Base-by-base conservation (phyloP, 2,797 vertebrate species). In the Kryptolebias ocellatus region DNA sequence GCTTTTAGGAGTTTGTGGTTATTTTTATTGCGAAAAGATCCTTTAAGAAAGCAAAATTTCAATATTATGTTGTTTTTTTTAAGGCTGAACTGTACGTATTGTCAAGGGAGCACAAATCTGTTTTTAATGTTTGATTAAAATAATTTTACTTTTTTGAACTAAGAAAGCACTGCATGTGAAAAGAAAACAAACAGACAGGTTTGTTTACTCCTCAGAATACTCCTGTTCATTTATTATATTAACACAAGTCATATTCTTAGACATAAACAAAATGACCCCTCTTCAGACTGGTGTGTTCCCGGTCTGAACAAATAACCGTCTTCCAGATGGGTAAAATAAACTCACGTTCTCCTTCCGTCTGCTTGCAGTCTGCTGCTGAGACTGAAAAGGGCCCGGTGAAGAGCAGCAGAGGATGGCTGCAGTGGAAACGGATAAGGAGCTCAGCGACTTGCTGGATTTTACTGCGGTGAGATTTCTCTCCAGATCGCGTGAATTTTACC, bases 371-470 rank as follows among this genome's bases (percentile, higher is more conserved):
- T 67, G 84, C 86, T 86, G 86, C 90, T 88, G 91, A 91, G 84
- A 92, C 89, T 87, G 80, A 90, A 86, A 2, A 89, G 83, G 82
- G 70, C 88, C 88, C 66, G 85, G 88, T 84, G 86, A 90, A 87
- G 79, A 83, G 89, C 87, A 83, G 87, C 87, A 83, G 84, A 96
- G 95, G 92, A 98, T 99, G 97, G 95, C 96, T 83, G 94, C 96
- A 59, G 96, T 96, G 92, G 97, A 95, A 92, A 96, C 95, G 1
- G 98, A 99, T 95, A 98, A 98, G 93, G 98, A 99, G 89, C 95
- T 99, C 88, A 98, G 94, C 83, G 98, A 99, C 86, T 95, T 99
- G 83, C 94, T 99, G 92, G 98, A 99, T 94, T 99, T 99, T 94
- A 99, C 95, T 78, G 96, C 96, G 95, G 98, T 99, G 93, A 98